Conservation (phyloP, 1,140 invertebrate genomes). For the Carcinoscorpius rotundicauda region DNA sequence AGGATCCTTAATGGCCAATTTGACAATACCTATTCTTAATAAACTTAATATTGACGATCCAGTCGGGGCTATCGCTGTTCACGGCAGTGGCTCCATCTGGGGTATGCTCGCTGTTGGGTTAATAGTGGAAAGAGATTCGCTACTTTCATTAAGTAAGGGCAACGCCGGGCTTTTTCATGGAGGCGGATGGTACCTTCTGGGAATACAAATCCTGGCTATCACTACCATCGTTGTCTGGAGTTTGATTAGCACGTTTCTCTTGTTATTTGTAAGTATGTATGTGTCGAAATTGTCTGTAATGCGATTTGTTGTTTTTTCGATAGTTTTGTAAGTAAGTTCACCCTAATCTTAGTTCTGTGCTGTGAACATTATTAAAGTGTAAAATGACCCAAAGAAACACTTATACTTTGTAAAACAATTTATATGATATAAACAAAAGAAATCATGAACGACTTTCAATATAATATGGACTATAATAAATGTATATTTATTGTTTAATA, state of each 20-base stretch:
- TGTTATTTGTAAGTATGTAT: conserved; percentile 19
- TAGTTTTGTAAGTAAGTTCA: not conserved
- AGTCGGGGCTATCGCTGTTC: conserved; percentile 76
- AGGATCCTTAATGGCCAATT: conserved; percentile 57
- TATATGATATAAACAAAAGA: no score
- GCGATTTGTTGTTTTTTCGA: not conserved
- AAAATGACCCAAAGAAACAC: no score
- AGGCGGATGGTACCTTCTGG: conserved; percentile 28
- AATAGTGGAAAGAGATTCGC: conserved; percentile 72
- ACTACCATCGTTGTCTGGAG: conserved; percentile 25
- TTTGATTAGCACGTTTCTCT: conserved; percentile 14
- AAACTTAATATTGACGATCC: conserved; percentile 71
- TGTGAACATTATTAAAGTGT: no score
- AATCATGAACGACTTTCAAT: no score
- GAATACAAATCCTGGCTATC: conserved; percentile 26
- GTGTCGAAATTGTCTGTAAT: not conserved
- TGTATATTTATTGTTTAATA: no score
- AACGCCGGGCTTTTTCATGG: conserved; percentile 63
- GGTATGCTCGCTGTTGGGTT: conserved; percentile 72
- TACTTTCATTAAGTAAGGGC: conserved; percentile 61
- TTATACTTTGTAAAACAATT: no score
- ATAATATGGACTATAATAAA: no score
- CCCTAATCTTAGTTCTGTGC: no score
- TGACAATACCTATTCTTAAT: conserved; percentile 58
- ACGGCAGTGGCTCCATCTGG: conserved; percentile 44